These are phyloP conservation scores for Caranx melampygus DNA, from an alignment of 2,113 vertebrate genomes.

Conservation along the genomic window DNA sequence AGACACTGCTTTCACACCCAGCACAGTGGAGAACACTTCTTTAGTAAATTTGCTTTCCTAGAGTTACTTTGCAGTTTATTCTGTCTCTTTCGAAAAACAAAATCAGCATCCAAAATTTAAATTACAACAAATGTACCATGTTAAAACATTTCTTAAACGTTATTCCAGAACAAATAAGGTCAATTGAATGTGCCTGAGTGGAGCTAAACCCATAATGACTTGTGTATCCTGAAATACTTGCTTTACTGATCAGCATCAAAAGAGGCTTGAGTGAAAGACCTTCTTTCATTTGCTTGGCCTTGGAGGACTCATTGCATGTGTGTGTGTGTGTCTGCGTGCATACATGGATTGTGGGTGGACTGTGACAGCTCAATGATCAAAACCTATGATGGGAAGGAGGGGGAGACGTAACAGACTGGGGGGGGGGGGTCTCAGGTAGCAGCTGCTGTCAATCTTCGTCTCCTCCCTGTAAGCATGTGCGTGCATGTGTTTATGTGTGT, in stretches of 20 bases:
- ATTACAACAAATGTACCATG: conserved; percentile 34
- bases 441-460: conserved; percentile 75
- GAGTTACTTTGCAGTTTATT: background rate
- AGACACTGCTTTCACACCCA: conserved; percentile 45
- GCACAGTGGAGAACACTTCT: conserved; percentile 4
- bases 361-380: conserved; percentile 94
- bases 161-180: conserved; percentile 66
- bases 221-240: conserved; percentile 80
- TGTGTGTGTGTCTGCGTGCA: conserved; percentile 16
- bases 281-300: conserved; percentile 81
- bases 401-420: conserved; percentile 60
- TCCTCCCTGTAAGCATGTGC: conserved; percentile 34
- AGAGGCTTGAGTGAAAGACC: conserved; percentile 82
- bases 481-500: conserved; percentile 12
- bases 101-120: background rate
- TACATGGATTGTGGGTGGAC: conserved; percentile 63
- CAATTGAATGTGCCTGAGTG: conserved; percentile 69
- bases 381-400: conserved; percentile 76
- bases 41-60: conserved; percentile 32
- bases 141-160: conserved; percentile 50
- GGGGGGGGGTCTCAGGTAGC: conserved; percentile 78
- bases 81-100: background rate
- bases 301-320: conserved; percentile 39
- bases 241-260: conserved; percentile 81
- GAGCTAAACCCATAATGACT: conserved; percentile 73